phyloP scores from a whole-genome alignment of 2,888 invertebrate genomes.

The Branchellion lobata region DNA sequence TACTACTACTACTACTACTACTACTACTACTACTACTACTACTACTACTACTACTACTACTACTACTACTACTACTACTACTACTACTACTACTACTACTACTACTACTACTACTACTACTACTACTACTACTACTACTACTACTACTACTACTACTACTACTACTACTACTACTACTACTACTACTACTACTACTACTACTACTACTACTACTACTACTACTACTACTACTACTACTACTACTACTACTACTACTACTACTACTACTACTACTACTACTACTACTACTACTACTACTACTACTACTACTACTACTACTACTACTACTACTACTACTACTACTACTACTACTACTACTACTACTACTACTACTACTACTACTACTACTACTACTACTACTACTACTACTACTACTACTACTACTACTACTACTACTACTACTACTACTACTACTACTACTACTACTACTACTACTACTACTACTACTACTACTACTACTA shows the following conservation, averaged over 20 bases:
- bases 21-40: no score
- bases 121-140: no score
- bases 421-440: conserved; percentile 35
- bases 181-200: not conserved
- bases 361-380: conserved; percentile 8
- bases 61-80: no score
- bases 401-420: conserved; percentile 30
- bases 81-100: no score
- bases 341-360: conserved; percentile 38
- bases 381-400: conserved; percentile 20
- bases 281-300: conserved; percentile 8
- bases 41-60: no score
- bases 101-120: no score
- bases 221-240: not conserved
- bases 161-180: not conserved
- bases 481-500: conserved; percentile 41
- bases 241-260: not conserved
- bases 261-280: not conserved
- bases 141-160: not conserved
- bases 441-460: conserved; percentile 36
- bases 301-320: conserved; percentile 38
- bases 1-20: no score
- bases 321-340: conserved; percentile 42
- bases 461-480: conserved; percentile 17
- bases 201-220: not conserved